Conservation (phyloP, 2,797 vertebrate species). For the Eospalax fontanierii region DNA sequence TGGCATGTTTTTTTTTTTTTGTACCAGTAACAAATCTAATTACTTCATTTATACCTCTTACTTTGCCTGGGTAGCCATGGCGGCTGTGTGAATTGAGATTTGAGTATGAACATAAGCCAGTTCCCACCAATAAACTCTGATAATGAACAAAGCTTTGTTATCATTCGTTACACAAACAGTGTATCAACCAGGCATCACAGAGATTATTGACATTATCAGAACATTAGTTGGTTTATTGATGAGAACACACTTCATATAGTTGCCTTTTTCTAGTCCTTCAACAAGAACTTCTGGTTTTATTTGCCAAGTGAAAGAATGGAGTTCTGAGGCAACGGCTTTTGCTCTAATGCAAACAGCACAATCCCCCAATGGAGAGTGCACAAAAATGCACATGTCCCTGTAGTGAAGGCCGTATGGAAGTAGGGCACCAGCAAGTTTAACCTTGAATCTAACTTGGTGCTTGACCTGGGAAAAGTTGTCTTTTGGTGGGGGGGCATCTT, state of each 20-base stretch:
- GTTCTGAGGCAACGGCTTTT: conserved; percentile 5
- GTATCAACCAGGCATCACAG: not conserved
- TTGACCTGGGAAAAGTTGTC: not conserved
- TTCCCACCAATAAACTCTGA: conserved; percentile 54
- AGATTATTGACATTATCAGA: not conserved
- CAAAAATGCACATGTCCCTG: not conserved
- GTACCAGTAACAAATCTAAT: conserved; percentile 49
- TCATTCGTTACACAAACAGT: not conserved
- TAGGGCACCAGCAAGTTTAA: not conserved
- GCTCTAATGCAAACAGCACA: not conserved
- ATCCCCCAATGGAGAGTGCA: not conserved
- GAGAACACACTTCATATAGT: not conserved
- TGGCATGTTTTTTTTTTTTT: conserved; percentile 49
- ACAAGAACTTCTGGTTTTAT: not conserved
- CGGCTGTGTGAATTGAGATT: conserved; percentile 25
- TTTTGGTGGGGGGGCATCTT: not conserved
- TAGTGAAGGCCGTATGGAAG: not conserved
- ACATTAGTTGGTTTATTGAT: not conserved
- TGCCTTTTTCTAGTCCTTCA: not conserved
- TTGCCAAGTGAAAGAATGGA: conserved; percentile 40
- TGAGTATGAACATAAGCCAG: conserved; percentile 47
- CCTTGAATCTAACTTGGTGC: not conserved
- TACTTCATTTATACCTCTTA: conserved; percentile 69
- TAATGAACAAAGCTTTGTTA: conserved; percentile 44
- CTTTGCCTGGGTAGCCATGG: conserved; percentile 56